Base-by-base conservation (phyloP, 2,888 invertebrate genomes). In the Scelioninae gen. 1 region DNA sequence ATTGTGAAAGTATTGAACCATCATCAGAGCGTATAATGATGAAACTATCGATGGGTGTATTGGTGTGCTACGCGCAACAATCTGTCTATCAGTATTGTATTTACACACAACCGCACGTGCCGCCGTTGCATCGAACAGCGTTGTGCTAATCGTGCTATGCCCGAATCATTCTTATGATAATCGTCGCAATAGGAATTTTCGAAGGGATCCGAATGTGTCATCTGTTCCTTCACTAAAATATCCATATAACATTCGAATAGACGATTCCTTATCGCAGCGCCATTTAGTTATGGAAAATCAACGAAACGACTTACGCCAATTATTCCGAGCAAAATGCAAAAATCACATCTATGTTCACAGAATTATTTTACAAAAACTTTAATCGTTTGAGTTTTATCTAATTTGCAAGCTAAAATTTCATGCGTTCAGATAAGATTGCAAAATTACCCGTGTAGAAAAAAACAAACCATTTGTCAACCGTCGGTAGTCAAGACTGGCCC, bases 21-120 rank as follows among this genome's bases (percentile, higher is more conserved):
- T 58, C 71, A 56, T 79, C 83, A 38, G 89, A 63, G 69, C 71
- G 65, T 69, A 90, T 87, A 89, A 87, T 86, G 84, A 86, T 89
- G 88, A 86, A 86, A 87, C 88, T 89, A 90, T 85, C 82, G 84
- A 85, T 71, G 82, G 72, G 71, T 84, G 77, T 79, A 79, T 53
- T 81, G 69, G 40, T 77, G 77, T 82, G 77, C 76, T 80, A 60
- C 66, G 63, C 85, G 85, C 85, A 79, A 81, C 85, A 72, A 82
- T 79, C 65, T 79, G 62, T 80, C 49, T 80, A 69, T 74, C 51
- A 65, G 47, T 74, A 66, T 77, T n/a, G 53, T 82, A 82, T 82
- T 65, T 82, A 82, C 77, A 77, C 82, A 77, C 77, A 45, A 71
- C 16, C 51, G 32, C 80, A 43, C 80, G 45, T 51, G 38, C 31